Evolutionary conservation across 2,113 vertebrate species (phyloP).

Genomic region (Fregata magnificens): DNA sequence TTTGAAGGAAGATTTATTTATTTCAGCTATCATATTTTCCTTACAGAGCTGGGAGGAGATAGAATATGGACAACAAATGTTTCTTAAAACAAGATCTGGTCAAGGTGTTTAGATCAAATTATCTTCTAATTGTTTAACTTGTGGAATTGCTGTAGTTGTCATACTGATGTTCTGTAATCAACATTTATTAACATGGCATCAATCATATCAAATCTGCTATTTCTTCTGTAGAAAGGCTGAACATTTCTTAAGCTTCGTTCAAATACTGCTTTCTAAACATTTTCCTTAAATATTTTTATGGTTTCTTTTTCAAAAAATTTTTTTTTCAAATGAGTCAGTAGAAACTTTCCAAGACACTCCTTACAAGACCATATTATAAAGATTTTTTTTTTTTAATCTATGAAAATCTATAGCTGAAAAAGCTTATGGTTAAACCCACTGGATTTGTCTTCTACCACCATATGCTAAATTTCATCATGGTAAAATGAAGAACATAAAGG

Average conservation of each 20-base stretch:
- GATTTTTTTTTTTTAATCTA: neutral
- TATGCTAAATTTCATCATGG: neutral
- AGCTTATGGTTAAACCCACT: neutral
- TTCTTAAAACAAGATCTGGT: neutral
- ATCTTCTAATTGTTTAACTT: neutral
- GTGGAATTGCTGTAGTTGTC: neutral
- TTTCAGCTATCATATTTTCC: neutral
- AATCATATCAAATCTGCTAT: neutral
- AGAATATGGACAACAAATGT: neutral
- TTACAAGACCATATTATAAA: neutral
- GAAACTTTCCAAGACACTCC: neutral
- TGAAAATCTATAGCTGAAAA: neutral
- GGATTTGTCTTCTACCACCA: neutral
- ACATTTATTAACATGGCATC: neutral
- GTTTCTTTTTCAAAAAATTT: neutral
- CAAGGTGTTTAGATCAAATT: neutral
- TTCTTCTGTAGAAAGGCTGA: neutral
- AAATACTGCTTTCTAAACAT: neutral
- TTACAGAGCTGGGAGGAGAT: neutral
- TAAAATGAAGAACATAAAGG: neutral
- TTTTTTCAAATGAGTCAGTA: neutral
- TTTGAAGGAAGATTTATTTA: neutral
- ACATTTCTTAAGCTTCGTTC: neutral
- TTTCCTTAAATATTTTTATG: neutral
- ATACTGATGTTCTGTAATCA: neutral